Base-by-base conservation (phyloP, 2,888 invertebrate species). In the Gymnosoma rotundatum region DNA sequence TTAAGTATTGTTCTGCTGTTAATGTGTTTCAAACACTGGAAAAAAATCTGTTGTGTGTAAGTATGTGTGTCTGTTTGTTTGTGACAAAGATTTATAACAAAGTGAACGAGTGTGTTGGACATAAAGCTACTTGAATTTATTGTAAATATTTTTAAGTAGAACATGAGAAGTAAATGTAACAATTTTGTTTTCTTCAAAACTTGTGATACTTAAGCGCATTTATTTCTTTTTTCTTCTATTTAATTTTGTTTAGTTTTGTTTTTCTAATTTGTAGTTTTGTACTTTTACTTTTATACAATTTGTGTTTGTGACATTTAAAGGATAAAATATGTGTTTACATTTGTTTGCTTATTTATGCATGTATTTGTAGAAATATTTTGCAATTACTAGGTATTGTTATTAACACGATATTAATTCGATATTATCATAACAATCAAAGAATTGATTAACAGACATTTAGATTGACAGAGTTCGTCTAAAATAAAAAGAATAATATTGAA, bases 21-120 rank as follows among this genome's bases (percentile, higher is more conserved):
- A 45, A 52, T 45, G 69, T 54, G 45, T 79, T 66, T 74, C 25
- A 9, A 48, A 36, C 45, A 67, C 16, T 82, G 61, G 21, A 63
- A 74, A 79, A 84, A 79, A 84, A 84, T 84, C 67, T 78, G 42
- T 81, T 72, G 69, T 63, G 60, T 42, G 63, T 78, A 58, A 74
- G 54, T 16, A 45, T 79, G 81, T 83, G 60, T 85, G 74, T 86
- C 69, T 85, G 83, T 83, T 78, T 67, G 73, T 83, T 85, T 32
- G 32, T 32, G 32, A 32, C 32, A 32, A 32, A 32, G 88, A 90
- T 90, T 90, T 90, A 90, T 90, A 90, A 90, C 88, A 88, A 87
- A 84, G 87, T 86, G 86, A 86, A 89, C 86, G 88, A 89, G 87
- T 90, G 90, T 87, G 80, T 87, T 87, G 86, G 89, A 90, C 90